Conservation (phyloP, 2,888 invertebrate species). For the Lochmaea capreae region DNA sequence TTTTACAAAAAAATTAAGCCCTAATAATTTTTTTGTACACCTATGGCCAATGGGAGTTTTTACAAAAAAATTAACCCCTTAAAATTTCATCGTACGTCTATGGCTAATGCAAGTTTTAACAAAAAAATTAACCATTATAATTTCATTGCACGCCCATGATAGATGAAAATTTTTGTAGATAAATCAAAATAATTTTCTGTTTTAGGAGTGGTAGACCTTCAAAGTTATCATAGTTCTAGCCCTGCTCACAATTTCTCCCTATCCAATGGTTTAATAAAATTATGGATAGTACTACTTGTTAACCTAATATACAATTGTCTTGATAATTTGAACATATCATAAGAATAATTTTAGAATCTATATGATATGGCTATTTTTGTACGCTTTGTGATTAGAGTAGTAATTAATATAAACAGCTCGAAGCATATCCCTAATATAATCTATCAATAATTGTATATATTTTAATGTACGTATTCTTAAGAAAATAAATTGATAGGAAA, state of each 20-base stretch:
- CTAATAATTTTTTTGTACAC: too few species aligned
- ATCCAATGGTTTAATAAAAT: slow-evolving; percentile 27
- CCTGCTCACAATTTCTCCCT: slow-evolving; percentile 44
- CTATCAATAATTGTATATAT: slow-evolving; percentile 26
- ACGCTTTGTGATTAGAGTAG: slow-evolving; percentile 51
- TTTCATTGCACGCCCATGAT: too few species aligned
- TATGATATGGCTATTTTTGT: slow-evolving; percentile 55
- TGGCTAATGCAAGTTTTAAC: too few species aligned
- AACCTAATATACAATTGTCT: slow-evolving; percentile 12
- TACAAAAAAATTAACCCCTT: too few species aligned
- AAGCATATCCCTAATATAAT: slow-evolving; percentile 19
- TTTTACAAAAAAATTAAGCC: too few species aligned
- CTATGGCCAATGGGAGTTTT: too few species aligned
- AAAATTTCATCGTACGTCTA: too few species aligned
- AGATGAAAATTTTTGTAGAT: too few species aligned
- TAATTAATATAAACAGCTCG: background rate
- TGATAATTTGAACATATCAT: slow-evolving; percentile 36
- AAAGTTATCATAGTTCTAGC: slow-evolving; percentile 54
- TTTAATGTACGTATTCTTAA: slow-evolving; percentile 23
- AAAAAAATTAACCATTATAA: too few species aligned
- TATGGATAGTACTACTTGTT: slow-evolving; percentile 22
- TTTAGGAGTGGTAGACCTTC: slow-evolving; percentile 54
- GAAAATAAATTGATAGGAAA: slow-evolving; percentile 4
- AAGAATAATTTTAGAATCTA: slow-evolving; percentile 21
- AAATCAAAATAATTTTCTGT: background rate